These are phyloP conservation scores for Crepidodera aurea DNA, from an alignment of 2,888 invertebrate species.

Conservation along the genomic window DNA sequence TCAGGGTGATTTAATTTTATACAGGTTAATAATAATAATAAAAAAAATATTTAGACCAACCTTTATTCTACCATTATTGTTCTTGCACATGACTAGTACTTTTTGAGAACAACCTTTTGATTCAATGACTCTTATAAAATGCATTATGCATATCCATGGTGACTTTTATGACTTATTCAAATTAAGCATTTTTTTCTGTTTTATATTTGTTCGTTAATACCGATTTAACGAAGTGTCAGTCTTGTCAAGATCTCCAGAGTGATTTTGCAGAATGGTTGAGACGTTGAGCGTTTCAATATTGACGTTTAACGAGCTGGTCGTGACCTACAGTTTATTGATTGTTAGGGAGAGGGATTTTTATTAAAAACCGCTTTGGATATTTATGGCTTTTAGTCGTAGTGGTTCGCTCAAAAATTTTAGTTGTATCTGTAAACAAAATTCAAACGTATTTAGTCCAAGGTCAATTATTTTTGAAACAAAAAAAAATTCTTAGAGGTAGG, in stretches of 20 bases:
- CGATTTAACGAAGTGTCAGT: slow-evolving; percentile 32
- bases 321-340: slow-evolving; percentile 15
- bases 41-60: too few species aligned
- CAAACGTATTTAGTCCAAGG: too few species aligned
- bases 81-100: too few species aligned
- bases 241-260: slow-evolving; percentile 30
- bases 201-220: slow-evolving; percentile 26
- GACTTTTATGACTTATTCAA: slow-evolving; percentile 25
- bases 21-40: too few species aligned
- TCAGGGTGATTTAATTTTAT: too few species aligned
- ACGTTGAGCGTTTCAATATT: slow-evolving; percentile 19
- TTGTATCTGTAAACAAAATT: too few species aligned
- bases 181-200: slow-evolving; percentile 29
- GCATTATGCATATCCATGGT: background rate
- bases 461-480: too few species aligned
- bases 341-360: background rate
- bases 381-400: background rate
- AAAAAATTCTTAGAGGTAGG: too few species aligned
- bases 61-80: too few species aligned
- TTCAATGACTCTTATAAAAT: slow-evolving; percentile 3
- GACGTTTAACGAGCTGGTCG: slow-evolving; percentile 17
- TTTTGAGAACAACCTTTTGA: too few species aligned
- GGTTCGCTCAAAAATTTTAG: too few species aligned
- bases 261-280: slow-evolving; percentile 29
- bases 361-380: background rate